Percentiles rank a stretch among this genome's conserved stretches.
phyloP scores from a whole-genome alignment of 1,140 invertebrate genomes.

The Dendroctonus valens region DNA sequence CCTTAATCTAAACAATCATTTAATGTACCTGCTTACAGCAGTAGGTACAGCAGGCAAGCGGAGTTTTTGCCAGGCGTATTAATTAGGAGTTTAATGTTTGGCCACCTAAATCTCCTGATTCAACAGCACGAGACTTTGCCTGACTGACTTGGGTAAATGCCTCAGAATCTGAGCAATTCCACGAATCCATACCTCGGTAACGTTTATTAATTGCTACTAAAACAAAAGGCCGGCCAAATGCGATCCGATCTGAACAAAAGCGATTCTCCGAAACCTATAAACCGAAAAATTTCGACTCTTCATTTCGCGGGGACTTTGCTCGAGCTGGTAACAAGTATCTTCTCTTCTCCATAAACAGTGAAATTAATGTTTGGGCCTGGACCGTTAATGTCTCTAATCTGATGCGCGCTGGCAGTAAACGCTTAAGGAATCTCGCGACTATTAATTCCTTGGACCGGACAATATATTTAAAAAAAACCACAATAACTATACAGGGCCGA shows the following conservation, averaged over 20 bases:
- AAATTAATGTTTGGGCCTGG: constrained; percentile 49
- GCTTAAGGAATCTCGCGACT: constrained; percentile 49
- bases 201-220: background rate
- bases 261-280: constrained; percentile 25
- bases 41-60: too few relatives aligned
- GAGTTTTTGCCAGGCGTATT: too few relatives aligned
- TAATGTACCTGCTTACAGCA: background rate
- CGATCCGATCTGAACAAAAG: constrained; percentile 1
- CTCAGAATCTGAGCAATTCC: too few relatives aligned
- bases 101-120: too few relatives aligned
- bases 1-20: too few relatives aligned
- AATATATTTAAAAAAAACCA: constrained; percentile 43
- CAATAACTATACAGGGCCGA: constrained; percentile 39
- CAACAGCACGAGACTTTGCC: too few relatives aligned
- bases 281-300: constrained; percentile 28
- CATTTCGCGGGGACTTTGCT: constrained; percentile 29
- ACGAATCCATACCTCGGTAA: too few relatives aligned
- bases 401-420: constrained; percentile 49
- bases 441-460: constrained; percentile 48
- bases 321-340: constrained; percentile 26
- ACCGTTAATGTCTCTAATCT: constrained; percentile 51
- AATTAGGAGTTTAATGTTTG: too few relatives aligned
- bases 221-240: background rate
- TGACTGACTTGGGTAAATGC: too few relatives aligned
- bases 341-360: constrained; percentile 47